Conservation (phyloP, 2,797 vertebrate genomes). For the Meriones psammophilus region DNA sequence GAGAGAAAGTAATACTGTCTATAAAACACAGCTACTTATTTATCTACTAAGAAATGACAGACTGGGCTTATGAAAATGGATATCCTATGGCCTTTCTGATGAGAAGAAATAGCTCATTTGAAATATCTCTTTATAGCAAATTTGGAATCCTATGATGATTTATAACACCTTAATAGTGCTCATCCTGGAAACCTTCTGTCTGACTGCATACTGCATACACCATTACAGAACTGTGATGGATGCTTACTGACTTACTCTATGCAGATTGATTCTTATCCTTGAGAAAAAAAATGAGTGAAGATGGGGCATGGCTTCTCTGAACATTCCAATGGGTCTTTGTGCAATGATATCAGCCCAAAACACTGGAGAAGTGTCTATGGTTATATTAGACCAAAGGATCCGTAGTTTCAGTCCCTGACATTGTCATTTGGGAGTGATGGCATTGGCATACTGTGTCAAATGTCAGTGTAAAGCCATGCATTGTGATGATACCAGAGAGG, state of each 20-base stretch:
- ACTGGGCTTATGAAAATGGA: slow-evolving; percentile 56
- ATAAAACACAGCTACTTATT: slow-evolving; percentile 35
- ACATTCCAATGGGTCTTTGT: not conserved
- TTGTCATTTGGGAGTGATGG: not conserved
- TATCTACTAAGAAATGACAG: slow-evolving; percentile 25
- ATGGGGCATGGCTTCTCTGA: not conserved
- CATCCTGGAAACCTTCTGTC: slow-evolving; percentile 12
- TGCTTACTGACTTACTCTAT: slow-evolving; percentile 2
- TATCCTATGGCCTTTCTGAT: not conserved
- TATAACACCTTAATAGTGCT: slow-evolving; percentile 16
- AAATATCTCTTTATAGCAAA: slow-evolving; percentile 20
- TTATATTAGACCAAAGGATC: slow-evolving; percentile 18
- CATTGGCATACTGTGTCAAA: not conserved
- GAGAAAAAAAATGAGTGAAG: slow-evolving; percentile 3
- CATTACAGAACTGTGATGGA: slow-evolving; percentile 42
- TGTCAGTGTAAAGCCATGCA: not conserved
- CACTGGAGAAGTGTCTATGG: slow-evolving; percentile 14
- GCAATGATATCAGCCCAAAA: slow-evolving; percentile 1
- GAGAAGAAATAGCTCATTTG: slow-evolving; percentile 57
- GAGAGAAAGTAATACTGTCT: slow-evolving; percentile 27
- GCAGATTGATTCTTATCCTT: slow-evolving; percentile 35
- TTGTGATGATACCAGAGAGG: slow-evolving; percentile 22
- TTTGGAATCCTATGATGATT: slow-evolving; percentile 40
- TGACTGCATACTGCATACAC: not conserved
- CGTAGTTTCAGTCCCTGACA: slow-evolving; percentile 29